Evolutionary conservation across 2,797 vertebrate species (phyloP), one percentile per base, ranked within the genome.

Genomic region (Benthosema pterotum): DNA sequence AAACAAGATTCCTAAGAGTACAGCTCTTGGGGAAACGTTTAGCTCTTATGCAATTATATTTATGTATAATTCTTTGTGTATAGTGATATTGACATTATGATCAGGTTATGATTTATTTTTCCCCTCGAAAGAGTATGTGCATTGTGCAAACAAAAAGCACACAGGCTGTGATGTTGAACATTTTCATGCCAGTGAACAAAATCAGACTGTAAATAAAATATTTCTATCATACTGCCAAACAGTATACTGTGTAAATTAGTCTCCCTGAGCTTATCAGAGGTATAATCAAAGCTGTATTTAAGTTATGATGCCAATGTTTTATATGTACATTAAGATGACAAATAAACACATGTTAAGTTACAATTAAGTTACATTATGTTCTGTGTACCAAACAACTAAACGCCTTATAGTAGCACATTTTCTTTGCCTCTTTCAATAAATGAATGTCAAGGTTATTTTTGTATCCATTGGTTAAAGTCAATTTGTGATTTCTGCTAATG

Each of bases 331-430:
- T 71, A 52, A 64, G 74, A 73, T 12, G 46, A 45, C 85, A 78
- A 91, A 90, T 91, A 87, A 89, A 87, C 51, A 48, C n/a, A n/a
- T n/a, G n/a, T n/a, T n/a, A n/a, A n/a, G n/a, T 79, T 72, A 85
- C 78, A 81, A 84, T 47, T 0, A 25, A 25, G 52, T 32, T 19
- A 45, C 8, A 50, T 17, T 43, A 28, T 9, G 17, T 38, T 53
- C 60, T 52, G 45, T 46, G 45, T 15, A n/a, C 5, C 45, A 13
- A 46, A n/a, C 13, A 46, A 46, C n/a, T 13, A 46, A 46, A 46
- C n/a, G n/a, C 5, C 12, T 13, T 4, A 5, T 46, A 13, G n/a
- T 13, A 3, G 32, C 32, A 38, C 32, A 38, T 38, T 38, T 38
- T 9, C 7, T 38, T 38, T 38, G 32, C 32, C 7, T 38, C 32